Evolutionary conservation across 30 jellyfish, hydroid and myxozoan species (phyloP).

Genomic region (Hydra vulgaris): DNA sequence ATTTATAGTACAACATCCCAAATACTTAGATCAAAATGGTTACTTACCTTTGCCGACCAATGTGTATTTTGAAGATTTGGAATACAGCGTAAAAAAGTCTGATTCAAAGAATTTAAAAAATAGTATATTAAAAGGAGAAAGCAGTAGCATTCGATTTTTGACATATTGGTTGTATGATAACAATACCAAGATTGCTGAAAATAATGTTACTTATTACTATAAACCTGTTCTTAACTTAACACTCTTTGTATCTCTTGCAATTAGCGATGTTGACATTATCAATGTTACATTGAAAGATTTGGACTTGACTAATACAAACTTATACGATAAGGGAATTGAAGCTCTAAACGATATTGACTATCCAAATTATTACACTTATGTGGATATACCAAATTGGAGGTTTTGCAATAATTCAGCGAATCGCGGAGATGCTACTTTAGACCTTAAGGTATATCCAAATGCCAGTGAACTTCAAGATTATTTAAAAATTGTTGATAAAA

Average conservation of each 20-base stretch:
- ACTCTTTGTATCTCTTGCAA: conserved; percentile 16
- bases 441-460: conserved; percentile 12
- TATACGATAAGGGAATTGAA: too few species aligned
- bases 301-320: too few species aligned
- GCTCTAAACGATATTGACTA: not conserved
- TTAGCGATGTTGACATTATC: not conserved
- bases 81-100: conserved; percentile 4
- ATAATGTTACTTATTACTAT: conserved; percentile 6
- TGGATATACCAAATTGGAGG: conserved; percentile 16
- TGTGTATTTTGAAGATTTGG: conserved; percentile 65
- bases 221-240: not conserved
- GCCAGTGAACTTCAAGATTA: not conserved
- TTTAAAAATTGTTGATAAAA: not conserved
- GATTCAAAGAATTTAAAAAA: conserved; percentile 1
- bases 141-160: not conserved
- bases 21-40: conserved; percentile 38
- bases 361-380: conserved; percentile 9
- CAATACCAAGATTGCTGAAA: not conserved
- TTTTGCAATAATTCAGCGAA: not conserved
- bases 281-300: not conserved
- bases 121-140: conserved; percentile 5
- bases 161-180: conserved; percentile 21
- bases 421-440: not conserved
- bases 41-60: conserved; percentile 72
- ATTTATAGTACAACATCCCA: conserved; percentile 18